These are phyloP conservation scores for Nycticryphes semicollaris DNA, from an alignment of 2,113 vertebrate genomes.

Conservation along the genomic window DNA sequence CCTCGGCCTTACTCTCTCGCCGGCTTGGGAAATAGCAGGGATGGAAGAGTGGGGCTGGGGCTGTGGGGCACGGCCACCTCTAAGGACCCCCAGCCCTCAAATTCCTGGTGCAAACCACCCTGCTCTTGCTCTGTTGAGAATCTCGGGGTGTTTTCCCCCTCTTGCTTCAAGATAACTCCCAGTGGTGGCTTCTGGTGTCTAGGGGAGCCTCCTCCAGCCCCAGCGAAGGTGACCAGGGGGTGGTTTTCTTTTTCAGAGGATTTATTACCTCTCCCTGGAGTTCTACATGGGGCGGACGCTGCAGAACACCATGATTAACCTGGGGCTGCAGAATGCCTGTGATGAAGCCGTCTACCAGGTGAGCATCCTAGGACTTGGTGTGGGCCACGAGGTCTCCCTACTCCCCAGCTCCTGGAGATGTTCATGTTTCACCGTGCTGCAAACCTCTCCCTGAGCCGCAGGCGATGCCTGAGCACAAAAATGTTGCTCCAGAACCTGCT, in stretches of 20 bases:
- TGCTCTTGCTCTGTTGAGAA: neutral
- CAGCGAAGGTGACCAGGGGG: neutral
- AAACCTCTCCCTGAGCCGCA: rapidly evolving
- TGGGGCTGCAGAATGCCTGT: slow-evolving; percentile 94
- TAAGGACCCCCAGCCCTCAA: neutral
- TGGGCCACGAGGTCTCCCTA: rapidly evolving
- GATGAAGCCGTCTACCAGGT: slow-evolving; percentile 97
- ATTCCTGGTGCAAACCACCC: neutral
- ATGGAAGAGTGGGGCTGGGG: neutral
- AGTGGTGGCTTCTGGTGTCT: rapidly evolving
- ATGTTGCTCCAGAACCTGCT: neutral
- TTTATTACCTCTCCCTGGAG: slow-evolving; percentile 96
- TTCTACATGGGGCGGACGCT: slow-evolving; percentile 96
- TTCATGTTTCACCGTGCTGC: rapidly evolving
- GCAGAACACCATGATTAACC: slow-evolving; percentile 97
- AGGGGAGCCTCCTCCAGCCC: neutral
- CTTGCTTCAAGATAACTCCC: rapidly evolving
- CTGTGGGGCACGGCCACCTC: neutral
- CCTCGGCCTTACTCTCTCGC: rapidly evolving
- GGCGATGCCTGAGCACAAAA: neutral
- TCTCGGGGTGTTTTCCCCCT: neutral
- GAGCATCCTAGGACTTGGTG: neutral
- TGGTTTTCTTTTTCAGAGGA: slow-evolving; percentile 76
- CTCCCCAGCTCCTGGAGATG: neutral
- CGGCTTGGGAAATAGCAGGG: rapidly evolving